A percentile compares a stretch with the other conserved stretches of the same genome.
Evolutionary conservation across 2,113 vertebrate species (phyloP).

Genomic region (Neopipo cinnamomea): DNA sequence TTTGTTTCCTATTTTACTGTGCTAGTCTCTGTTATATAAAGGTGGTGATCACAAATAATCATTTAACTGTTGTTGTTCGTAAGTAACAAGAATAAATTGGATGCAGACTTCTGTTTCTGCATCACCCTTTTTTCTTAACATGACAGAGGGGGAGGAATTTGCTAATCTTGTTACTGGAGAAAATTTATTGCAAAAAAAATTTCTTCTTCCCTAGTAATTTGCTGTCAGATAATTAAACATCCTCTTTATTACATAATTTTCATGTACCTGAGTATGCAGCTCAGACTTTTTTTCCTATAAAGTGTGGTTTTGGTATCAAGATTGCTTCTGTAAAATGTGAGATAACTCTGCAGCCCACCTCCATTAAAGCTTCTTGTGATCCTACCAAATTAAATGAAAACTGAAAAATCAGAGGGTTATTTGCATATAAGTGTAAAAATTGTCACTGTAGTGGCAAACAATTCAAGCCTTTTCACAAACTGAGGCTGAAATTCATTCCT

Average conservation of each 20-base stretch:
- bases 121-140: neutral
- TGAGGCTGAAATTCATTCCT: constrained; percentile 53
- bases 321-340: neutral
- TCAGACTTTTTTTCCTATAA: neutral
- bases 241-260: neutral
- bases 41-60: neutral
- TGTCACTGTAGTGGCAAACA: neutral
- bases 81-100: neutral
- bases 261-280: neutral
- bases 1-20: neutral
- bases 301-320: neutral
- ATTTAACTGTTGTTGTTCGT: neutral
- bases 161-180: neutral
- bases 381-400: neutral
- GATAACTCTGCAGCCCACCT: constrained; percentile 1
- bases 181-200: neutral
- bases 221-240: neutral
- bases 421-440: neutral
- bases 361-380: neutral
- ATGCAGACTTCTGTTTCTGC: neutral
- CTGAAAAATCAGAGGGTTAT: neutral
- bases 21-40: neutral
- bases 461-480: neutral
- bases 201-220: neutral
- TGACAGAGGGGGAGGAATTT: neutral